phyloP scores from a whole-genome alignment of 2,797 vertebrate genomes.

The Gorsachius magnificus region DNA sequence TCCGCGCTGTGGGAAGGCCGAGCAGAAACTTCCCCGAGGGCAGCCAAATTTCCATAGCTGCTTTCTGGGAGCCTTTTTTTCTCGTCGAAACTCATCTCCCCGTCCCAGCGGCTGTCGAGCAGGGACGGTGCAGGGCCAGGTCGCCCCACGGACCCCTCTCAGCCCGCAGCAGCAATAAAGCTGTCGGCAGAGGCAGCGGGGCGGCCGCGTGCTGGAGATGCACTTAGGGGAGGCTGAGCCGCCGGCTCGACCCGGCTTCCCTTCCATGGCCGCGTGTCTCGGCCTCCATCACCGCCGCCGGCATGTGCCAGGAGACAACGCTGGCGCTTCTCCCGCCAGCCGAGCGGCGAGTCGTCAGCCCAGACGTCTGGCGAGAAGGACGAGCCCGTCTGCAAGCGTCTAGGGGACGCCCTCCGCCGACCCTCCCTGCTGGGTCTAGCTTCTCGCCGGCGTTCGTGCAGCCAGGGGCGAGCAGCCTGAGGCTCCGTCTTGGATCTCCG shows the following conservation, averaged over 20 bases:
- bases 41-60: background rate
- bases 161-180: background rate
- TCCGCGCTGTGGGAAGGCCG: background rate
- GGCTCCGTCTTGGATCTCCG: background rate
- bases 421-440: background rate
- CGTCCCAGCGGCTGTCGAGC: background rate
- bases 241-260: background rate
- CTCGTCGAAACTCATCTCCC: accelerated
- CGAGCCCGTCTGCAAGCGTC: background rate
- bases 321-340: background rate
- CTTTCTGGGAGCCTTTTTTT: background rate
- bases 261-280: background rate
- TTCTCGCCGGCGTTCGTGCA: accelerated
- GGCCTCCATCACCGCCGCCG: background rate
- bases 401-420: background rate
- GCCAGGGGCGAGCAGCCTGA: background rate
- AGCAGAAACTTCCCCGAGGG: background rate
- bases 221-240: background rate
- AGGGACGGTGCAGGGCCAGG: background rate
- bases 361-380: background rate
- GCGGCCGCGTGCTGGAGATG: background rate
- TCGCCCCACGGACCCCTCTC: background rate
- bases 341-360: background rate
- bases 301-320: background rate
- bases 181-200: background rate